Evolutionary conservation across 2,113 vertebrate species (phyloP).

Genomic region (Apteryx mantelli): DNA sequence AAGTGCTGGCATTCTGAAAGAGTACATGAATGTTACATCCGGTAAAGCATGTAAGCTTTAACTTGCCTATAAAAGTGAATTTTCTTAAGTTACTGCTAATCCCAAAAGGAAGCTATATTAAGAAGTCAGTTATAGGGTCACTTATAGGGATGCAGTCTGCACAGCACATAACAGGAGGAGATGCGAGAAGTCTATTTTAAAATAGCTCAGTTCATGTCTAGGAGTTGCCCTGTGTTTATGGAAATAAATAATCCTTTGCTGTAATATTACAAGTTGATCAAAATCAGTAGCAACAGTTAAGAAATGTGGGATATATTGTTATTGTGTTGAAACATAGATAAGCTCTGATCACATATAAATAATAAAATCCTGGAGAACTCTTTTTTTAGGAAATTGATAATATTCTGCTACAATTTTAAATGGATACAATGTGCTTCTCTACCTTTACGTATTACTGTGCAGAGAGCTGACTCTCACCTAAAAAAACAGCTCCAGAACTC

Average conservation of each 20-base stretch:
- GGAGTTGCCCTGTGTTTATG: background rate
- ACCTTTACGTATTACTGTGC: background rate
- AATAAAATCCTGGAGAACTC: background rate
- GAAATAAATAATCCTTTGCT: background rate
- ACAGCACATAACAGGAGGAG: background rate
- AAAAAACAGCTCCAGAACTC: background rate
- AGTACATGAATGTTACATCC: background rate
- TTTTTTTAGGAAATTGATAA: background rate
- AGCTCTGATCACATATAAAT: background rate
- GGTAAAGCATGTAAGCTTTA: background rate
- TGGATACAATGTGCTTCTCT: background rate
- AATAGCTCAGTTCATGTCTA: background rate
- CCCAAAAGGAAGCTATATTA: background rate
- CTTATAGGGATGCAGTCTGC: background rate
- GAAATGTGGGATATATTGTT: accelerated
- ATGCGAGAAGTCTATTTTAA: background rate
- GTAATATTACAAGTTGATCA: background rate
- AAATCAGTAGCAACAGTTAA: background rate
- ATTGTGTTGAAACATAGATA: background rate
- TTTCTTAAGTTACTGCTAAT: background rate
- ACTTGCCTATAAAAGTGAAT: background rate
- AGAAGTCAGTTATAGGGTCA: too few species aligned
- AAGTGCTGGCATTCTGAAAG: background rate
- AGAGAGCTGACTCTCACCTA: background rate
- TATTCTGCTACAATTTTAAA: background rate